Conservation (phyloP, 2,113 vertebrate species). For the Actinemys pallida region DNA sequence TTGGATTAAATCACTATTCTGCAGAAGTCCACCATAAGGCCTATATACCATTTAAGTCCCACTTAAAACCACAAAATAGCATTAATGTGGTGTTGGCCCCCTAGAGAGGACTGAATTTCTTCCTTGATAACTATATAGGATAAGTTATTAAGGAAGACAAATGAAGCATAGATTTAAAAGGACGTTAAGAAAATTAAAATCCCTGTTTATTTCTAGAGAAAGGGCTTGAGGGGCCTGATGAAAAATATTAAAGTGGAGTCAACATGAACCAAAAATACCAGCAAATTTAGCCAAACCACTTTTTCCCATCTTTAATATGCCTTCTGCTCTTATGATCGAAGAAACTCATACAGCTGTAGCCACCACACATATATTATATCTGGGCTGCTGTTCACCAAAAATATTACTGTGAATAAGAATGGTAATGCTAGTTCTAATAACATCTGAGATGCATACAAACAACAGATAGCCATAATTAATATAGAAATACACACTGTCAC, state of each 20-base stretch:
- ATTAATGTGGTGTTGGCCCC: rapidly evolving
- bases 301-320: not conserved
- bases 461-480: not conserved
- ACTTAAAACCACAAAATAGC: not conserved
- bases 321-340: not conserved
- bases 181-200: rapidly evolving
- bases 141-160: not conserved
- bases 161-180: not conserved
- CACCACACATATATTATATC: not conserved
- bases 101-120: not conserved
- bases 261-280: not conserved
- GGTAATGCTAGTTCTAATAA: not conserved
- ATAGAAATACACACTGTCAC: not conserved
- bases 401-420: not conserved
- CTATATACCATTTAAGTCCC: not conserved
- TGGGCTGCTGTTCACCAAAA: not conserved
- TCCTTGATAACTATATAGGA: not conserved
- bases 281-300: not conserved
- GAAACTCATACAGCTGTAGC: not conserved
- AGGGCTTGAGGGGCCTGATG: not conserved
- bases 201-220: not conserved
- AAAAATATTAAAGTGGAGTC: not conserved
- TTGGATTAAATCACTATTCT: not conserved
- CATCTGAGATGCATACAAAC: not conserved
- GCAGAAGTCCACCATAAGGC: not conserved